Base-by-base conservation (phyloP, 2,888 invertebrate species). In the Ormyrus labotus region DNA sequence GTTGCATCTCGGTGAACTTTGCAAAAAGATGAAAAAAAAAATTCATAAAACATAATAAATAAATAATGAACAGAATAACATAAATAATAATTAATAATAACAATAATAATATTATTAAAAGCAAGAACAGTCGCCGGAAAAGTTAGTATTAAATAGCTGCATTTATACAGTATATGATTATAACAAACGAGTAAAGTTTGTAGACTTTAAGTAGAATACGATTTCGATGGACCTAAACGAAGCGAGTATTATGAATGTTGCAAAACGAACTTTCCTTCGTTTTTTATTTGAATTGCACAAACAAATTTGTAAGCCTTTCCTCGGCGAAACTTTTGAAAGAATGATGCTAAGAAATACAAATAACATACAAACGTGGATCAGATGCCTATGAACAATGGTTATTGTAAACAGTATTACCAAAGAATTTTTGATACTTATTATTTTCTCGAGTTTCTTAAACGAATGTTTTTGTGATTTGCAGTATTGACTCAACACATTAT, bases 71-170 rank as follows among this genome's bases (percentile, higher is more conserved):
- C 48, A 77, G 48, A 70, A 73, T 75, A 78, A 81, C 61, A 78
- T 64, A 51, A 81, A 60, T 79, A 81, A 75, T 72, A 72, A 72
- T 67, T 72, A 80, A 72, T 79, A 75, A 63, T 68, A 69, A 82
- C 53, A 77, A 74, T 82, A 74, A 82, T 82, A 77, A 70, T 71
- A 79, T 64, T 70, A 73, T 64, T 34, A 45, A 55, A 73, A 73
- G 61, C 57, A 78, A 61, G 63, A 70, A 60, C 79, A 81, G 81
- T 83, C 82, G 83, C 84, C 83, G 83, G 82, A 85, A 84, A 82
- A 83, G 67, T 85, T 88, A 88, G 88, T 87, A 88, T 87, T 88
- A 88, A 85, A 86, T 78, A 82, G 81, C 78, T 81, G 88, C 87
- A 88, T 88, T 88, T 88, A 88, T 86, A 86, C 78, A 85, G 85